These are phyloP conservation scores for Dryobates pubescens DNA, from an alignment of 2,797 vertebrate genomes.

Conservation along the genomic window DNA sequence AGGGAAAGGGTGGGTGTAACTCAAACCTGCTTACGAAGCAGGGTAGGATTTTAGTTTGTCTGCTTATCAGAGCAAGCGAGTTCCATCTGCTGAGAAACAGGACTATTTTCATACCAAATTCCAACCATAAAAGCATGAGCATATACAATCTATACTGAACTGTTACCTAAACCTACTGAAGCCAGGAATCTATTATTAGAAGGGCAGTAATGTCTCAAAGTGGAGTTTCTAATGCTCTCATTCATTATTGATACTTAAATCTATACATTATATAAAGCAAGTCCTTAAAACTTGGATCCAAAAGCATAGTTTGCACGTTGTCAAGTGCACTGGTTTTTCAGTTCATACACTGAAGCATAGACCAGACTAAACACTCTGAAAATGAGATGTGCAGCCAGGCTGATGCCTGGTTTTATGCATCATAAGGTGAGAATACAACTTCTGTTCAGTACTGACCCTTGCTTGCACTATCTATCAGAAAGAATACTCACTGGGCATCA, in stretches of 20 bases:
- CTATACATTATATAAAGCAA: background rate
- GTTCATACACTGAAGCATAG: background rate
- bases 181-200: background rate
- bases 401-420: background rate
- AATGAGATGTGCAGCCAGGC: background rate
- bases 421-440: background rate
- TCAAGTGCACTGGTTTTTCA: background rate
- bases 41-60: slow-evolving; percentile 31
- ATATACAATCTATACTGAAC: background rate
- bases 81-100: slow-evolving; percentile 29
- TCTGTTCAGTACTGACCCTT: background rate
- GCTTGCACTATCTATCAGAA: background rate
- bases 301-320: background rate
- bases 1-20: slow-evolving; percentile 9
- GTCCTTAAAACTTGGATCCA: background rate
- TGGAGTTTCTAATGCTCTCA: background rate
- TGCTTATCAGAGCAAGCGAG: slow-evolving; percentile 38
- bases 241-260: background rate
- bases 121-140: background rate
- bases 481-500: background rate
- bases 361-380: background rate
- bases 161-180: background rate
- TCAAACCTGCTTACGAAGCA: slow-evolving; percentile 29
- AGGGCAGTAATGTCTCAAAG: background rate
- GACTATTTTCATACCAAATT: slow-evolving; percentile 3